A percentile compares a stretch with the other conserved stretches of the same genome.
Evolutionary conservation across 2,113 vertebrate species (phyloP).

Genomic region (Crypturellus undulatus): DNA sequence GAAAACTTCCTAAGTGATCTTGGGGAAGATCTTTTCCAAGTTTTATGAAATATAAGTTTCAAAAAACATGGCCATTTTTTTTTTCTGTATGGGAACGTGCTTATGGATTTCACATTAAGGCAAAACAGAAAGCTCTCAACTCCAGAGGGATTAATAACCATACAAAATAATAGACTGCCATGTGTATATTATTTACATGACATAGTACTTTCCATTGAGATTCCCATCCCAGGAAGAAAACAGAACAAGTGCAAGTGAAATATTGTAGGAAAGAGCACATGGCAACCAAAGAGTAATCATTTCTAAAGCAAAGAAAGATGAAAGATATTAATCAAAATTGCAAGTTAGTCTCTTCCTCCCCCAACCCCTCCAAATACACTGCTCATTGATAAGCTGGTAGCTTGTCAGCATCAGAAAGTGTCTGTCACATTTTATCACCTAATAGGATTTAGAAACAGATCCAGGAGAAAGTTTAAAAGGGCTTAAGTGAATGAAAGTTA

Average conservation of each 20-base stretch:
- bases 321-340: slow-evolving; percentile 59
- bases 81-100: slow-evolving; percentile 33
- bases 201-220: slow-evolving; percentile 69
- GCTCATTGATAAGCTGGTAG: slow-evolving; percentile 59
- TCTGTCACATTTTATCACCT: slow-evolving; percentile 59
- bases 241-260: slow-evolving; percentile 74
- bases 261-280: slow-evolving; percentile 58
- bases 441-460: slow-evolving; percentile 1
- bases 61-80: background rate
- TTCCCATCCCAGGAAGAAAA: slow-evolving; percentile 67
- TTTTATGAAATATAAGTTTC: background rate
- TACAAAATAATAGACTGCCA: slow-evolving; percentile 70
- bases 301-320: slow-evolving; percentile 61
- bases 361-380: slow-evolving; percentile 6
- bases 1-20: slow-evolving; percentile 27
- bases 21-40: background rate
- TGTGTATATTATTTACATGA: slow-evolving; percentile 71
- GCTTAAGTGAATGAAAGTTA: background rate
- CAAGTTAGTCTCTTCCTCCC: slow-evolving; percentile 51
- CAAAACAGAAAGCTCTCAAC: slow-evolving; percentile 61
- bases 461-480: slow-evolving; percentile 14
- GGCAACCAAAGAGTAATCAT: slow-evolving; percentile 60
- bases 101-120: slow-evolving; percentile 75
- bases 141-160: slow-evolving; percentile 66
- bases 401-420: slow-evolving; percentile 25